These are phyloP conservation scores for Pheosia tremula DNA, from an alignment of 2,888 invertebrate species.

Conservation along the genomic window DNA sequence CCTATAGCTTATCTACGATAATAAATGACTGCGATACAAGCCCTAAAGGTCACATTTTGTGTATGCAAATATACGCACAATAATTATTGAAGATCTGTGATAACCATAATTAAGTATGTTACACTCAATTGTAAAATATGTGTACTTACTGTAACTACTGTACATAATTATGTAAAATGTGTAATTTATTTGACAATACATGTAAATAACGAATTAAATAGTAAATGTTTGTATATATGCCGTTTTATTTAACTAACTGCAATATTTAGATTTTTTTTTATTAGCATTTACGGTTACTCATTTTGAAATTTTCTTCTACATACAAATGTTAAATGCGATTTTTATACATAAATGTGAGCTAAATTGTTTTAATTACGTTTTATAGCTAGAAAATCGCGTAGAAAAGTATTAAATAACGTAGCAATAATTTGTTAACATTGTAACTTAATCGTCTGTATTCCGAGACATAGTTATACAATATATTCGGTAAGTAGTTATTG, in stretches of 20 bases:
- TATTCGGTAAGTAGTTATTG: too few relatives aligned
- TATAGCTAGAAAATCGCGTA: background rate
- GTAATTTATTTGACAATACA: background rate
- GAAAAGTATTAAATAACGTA: too few relatives aligned
- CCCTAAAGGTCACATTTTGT: conserved; percentile 13
- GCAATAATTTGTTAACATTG: too few relatives aligned
- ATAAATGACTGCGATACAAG: conserved; percentile 10
- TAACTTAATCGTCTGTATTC: too few relatives aligned
- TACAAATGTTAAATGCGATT: background rate
- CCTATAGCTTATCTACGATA: too few relatives aligned
- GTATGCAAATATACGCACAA: conserved; percentile 30
- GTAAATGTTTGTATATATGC: background rate
- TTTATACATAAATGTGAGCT: background rate
- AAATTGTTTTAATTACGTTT: background rate
- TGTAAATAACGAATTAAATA: conserved; percentile 4
- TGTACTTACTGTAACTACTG: background rate
- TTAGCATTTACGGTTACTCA: too few relatives aligned
- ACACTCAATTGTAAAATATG: conserved; percentile 6
- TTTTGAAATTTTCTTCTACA: background rate
- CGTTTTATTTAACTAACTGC: background rate
- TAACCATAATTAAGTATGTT: conserved; percentile 35
- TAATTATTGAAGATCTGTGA: conserved; percentile 35
- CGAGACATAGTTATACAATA: too few relatives aligned
- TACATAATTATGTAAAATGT: background rate
- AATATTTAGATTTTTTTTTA: too few relatives aligned